Evolutionary conservation across 2,113 vertebrate species (phyloP), one percentile per base, ranked within the genome.

Genomic region (Alosa alosa): DNA sequence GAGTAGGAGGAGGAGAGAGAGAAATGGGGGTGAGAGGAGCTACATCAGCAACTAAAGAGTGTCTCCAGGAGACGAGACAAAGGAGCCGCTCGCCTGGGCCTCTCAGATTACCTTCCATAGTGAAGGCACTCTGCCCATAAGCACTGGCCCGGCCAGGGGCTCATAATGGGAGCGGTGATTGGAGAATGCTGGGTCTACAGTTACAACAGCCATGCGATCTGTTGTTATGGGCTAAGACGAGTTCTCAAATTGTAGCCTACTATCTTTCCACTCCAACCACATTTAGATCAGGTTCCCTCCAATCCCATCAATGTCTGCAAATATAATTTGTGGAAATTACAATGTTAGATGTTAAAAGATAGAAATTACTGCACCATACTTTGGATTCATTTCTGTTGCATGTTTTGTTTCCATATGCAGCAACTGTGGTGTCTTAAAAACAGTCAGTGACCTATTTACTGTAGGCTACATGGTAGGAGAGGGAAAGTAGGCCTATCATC

Each of bases 1-100:
- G 41, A 72, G 52, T 6, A 64, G 83, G 22, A 84, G 83, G 22
- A 84, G 49, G 41, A 86, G 60, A 47, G 41, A 13, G 78, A 84
- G 50, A 3, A 82, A 18, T 25, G 15, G 72, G 10, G 46, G 13
- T 25, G 22, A 46, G 55, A 39, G 15, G 64, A 22, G 31, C n/a
- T 44, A 39, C 39, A 57, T 81, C 81, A 31, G 17, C n/a, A 83
- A 57, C 36, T 10, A 57, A 60, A 45, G 20, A 50, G 68, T 9
- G 22, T 5, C 17, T 49, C 18, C 64, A 72, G 18, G 82, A 60
- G 64, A 36, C 49, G 78, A 81, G 31, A 64, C 50, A 10, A 46
- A 78, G n/a, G 36, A 46, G 25, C 44, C 1, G 17, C 11, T 25
- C 2, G 64, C 64, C 64, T 36, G 64, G n/a, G 64, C 64, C 64